Base-by-base conservation (phyloP, 2,888 invertebrate species). In the Stegophylla sp. region DNA sequence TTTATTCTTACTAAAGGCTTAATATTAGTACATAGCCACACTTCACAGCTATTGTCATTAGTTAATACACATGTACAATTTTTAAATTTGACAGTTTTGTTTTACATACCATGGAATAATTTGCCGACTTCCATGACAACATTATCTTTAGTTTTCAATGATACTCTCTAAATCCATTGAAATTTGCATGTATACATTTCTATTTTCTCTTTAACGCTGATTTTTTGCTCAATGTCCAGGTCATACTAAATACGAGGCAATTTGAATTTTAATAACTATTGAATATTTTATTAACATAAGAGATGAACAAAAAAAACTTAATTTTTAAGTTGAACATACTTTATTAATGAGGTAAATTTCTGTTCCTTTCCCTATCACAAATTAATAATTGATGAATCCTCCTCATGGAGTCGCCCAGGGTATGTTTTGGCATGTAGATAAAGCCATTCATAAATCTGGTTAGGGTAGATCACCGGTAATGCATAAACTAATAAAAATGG, bases 111-210 rank as follows among this genome's bases (percentile, higher is more conserved):
- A 89, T 34, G 90, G 90, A 75, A 91, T 87, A 79, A 92, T 89
- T 86, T 92, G 92, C 85, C 92, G 89, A 84, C 93, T 93, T 92
- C 93, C 92, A 85, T 92, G 93, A 85, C 91, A 93, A 88, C 93
- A 93, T 28, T 93, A 89, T 10, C 93, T 88, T 87, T 93, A 92
- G 85, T 94, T 94, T 71, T 88, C 88, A 7, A 94, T 92, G 26
- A 48, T 17, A 45, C 23, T 43, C 0, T 89, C 87, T 0, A 91
- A 90, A 0, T 84, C 85, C 84, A 91, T 86, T 92, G n/a, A n/a
- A n/a, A n/a, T n/a, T n/a, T n/a, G 92, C 0, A 94, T 94, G 86
- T 94, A 95, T 5, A 95, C 94, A 87, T 95, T 95, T 84, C 94
- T 89, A 83, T 94, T 94, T 83, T 94, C 94, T 66, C 94, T 90